Conservation (phyloP, 2,113 vertebrate genomes). For the Glareola pratincola region DNA sequence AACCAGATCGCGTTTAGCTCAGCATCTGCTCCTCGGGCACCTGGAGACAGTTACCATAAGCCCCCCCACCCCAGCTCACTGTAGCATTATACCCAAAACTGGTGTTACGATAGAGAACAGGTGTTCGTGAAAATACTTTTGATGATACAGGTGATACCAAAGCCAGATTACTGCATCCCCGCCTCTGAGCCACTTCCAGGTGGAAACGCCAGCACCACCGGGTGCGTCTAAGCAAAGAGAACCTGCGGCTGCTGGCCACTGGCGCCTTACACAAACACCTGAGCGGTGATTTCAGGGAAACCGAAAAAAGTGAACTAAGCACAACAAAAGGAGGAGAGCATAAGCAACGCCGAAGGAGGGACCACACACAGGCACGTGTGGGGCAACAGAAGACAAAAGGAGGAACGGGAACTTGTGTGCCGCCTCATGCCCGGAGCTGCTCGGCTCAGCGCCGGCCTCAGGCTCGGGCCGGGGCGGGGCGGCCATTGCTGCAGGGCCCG, state of each 20-base stretch:
- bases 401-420: rapidly evolving
- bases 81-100: too few species aligned
- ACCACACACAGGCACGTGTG: rapidly evolving
- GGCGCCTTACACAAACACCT: rapidly evolving
- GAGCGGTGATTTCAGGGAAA: rapidly evolving
- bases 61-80: neutral
- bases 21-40: neutral
- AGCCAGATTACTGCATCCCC: rapidly evolving
- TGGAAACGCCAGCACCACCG: rapidly evolving
- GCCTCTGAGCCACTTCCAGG: rapidly evolving
- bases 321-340: rapidly evolving
- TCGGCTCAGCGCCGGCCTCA: neutral
- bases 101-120: rapidly evolving
- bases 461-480: neutral
- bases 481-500: neutral
- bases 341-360: rapidly evolving
- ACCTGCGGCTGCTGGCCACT: rapidly evolving
- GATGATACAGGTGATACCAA: rapidly evolving
- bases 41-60: neutral
- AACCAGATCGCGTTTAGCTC: rapidly evolving
- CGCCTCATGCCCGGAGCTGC: neutral
- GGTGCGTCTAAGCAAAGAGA: neutral
- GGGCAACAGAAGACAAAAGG: rapidly evolving
- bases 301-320: rapidly evolving
- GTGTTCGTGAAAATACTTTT: rapidly evolving